A percentile compares a stretch with the other conserved stretches of the same genome.
Conservation (phyloP, 2,888 invertebrate species). For the Callyntrura guangdongensis region DNA sequence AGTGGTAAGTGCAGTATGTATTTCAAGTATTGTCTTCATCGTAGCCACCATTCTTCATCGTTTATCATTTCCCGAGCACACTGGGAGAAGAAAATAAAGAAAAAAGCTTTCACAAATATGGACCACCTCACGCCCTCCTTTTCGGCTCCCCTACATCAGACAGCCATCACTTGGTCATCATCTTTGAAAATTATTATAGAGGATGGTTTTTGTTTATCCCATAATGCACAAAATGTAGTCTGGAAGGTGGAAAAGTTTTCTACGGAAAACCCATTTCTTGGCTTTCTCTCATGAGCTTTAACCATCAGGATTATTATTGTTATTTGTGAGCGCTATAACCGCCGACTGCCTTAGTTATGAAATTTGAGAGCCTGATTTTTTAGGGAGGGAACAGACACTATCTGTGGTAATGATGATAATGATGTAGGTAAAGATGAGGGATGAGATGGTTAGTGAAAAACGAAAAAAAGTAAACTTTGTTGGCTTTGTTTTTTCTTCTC, state of each 20-base stretch:
- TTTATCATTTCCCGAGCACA: background rate
- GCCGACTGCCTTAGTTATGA: too few species aligned
- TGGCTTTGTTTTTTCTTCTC: background rate
- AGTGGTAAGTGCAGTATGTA: background rate
- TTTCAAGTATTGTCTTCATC: background rate
- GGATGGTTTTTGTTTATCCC: background rate
- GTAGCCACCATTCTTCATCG: background rate
- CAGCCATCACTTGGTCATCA: background rate
- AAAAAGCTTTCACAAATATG: background rate
- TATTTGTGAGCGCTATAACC: too few species aligned
- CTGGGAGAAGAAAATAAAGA: background rate
- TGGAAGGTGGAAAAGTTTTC: background rate
- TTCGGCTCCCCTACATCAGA: background rate
- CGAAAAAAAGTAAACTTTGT: background rate
- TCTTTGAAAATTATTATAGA: constrained; percentile 26
- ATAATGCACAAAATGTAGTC: background rate
- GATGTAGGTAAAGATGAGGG: background rate
- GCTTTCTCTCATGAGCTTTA: background rate
- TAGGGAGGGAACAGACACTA: too few species aligned
- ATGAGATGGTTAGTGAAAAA: background rate
- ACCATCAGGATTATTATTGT: background rate
- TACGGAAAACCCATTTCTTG: background rate
- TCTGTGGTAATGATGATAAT: background rate
- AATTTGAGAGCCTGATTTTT: too few species aligned
- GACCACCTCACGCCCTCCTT: constrained; percentile 14